phyloP scores from a whole-genome alignment of 2,797 vertebrate genomes.

The Ceryle rudis region DNA sequence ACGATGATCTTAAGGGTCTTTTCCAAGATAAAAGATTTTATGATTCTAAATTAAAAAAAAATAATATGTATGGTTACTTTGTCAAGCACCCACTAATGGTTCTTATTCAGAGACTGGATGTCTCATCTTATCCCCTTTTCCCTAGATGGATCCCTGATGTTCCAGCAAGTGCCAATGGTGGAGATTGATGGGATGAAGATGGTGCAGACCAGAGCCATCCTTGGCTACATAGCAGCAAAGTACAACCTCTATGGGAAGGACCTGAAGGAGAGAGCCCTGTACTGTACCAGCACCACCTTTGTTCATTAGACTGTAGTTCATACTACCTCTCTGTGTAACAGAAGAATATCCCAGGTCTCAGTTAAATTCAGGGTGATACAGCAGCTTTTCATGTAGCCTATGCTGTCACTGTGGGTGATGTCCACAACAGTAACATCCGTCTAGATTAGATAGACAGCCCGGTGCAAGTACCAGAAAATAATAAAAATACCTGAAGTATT shows the following conservation, averaged over 20 bases:
- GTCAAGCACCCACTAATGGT: background rate
- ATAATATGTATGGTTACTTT: background rate
- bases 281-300: constrained; percentile 2
- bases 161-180: constrained; percentile 89
- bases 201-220: constrained; percentile 87
- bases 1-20: background rate
- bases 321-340: background rate
- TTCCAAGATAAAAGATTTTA: background rate
- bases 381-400: background rate
- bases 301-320: background rate
- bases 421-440: background rate
- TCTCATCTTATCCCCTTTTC: background rate
- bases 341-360: background rate
- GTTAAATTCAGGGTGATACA: background rate
- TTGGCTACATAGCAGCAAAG: constrained; percentile 88
- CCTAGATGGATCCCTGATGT: constrained; percentile 85
- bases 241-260: constrained; percentile 86
- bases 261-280: constrained; percentile 84
- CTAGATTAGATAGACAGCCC: background rate
- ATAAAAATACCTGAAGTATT: background rate
- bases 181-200: constrained; percentile 90
- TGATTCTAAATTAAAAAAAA: background rate
- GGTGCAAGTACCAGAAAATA: background rate
- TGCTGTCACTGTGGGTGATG: background rate
- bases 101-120: background rate